Evolutionary conservation across 2,113 vertebrate species (phyloP).

Genomic region (Oryzias woworae): DNA sequence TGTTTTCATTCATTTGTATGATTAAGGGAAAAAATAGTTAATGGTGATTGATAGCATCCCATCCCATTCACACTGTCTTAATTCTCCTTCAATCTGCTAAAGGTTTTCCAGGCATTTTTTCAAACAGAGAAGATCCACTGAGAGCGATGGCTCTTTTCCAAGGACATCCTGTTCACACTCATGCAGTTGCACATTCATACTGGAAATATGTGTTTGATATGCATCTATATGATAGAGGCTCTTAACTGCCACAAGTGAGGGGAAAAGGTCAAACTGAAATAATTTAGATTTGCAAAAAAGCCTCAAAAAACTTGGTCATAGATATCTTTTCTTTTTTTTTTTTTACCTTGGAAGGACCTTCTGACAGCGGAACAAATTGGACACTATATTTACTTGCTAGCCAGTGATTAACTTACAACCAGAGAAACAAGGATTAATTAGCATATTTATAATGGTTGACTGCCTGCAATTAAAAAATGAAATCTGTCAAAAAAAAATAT

Average conservation of each 20-base stretch:
- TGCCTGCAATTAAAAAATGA: conserved; percentile 22
- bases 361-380: conserved; percentile 36
- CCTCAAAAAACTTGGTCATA: background rate
- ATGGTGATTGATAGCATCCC: too few relatives aligned
- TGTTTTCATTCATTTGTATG: too few relatives aligned
- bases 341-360: conserved; percentile 24
- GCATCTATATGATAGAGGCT: background rate
- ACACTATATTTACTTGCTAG: conserved; percentile 22
- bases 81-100: too few relatives aligned
- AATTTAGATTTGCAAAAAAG: background rate
- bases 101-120: too few relatives aligned
- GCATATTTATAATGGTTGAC: conserved; percentile 13
- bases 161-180: too few relatives aligned
- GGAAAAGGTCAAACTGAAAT: background rate
- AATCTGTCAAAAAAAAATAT: conserved; percentile 1
- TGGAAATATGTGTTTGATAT: too few relatives aligned
- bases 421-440: conserved; percentile 30
- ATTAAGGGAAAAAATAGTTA: too few relatives aligned
- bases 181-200: too few relatives aligned
- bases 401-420: conserved; percentile 34
- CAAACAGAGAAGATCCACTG: too few relatives aligned
- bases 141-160: too few relatives aligned
- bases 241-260: background rate
- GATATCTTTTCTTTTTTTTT: conserved; percentile 11
- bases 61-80: too few relatives aligned